Percentiles rank a stretch among this genome's conserved stretches.
These are phyloP conservation scores for Echiichthys vipera DNA, from an alignment of 2,797 vertebrate species.

Conservation along the genomic window DNA sequence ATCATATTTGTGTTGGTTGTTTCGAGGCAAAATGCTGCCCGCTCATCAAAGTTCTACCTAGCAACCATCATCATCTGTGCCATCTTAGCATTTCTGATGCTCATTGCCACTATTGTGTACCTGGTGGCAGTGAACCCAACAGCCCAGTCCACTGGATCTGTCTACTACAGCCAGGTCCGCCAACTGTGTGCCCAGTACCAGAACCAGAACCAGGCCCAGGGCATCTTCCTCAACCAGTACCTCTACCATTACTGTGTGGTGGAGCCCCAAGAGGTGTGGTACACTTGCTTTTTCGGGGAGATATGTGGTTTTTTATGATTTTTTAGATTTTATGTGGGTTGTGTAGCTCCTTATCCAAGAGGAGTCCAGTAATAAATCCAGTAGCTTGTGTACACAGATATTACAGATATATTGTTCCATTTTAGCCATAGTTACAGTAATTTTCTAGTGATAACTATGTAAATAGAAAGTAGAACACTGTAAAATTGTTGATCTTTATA, in stretches of 20 bases:
- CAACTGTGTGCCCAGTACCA: constrained; percentile 91
- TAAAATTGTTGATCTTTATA: background rate
- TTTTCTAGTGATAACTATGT: background rate
- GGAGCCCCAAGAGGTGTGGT: constrained; percentile 92
- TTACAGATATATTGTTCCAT: background rate
- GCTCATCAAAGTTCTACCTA: constrained; percentile 87
- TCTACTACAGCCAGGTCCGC: constrained; percentile 86
- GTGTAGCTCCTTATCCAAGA: background rate
- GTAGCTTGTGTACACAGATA: background rate
- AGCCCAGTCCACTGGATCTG: constrained; percentile 88
- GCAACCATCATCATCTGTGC: constrained; percentile 84
- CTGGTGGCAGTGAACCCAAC: constrained; percentile 91
- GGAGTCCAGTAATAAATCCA: background rate
- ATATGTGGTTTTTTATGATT: too few relatives aligned
- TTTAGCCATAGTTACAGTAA: background rate
- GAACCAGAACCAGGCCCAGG: constrained; percentile 79
- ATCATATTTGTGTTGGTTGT: constrained; percentile 88
- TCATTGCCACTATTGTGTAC: constrained; percentile 93
- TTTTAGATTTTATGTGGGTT: background rate
- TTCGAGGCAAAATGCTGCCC: constrained; percentile 84
- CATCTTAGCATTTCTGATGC: constrained; percentile 86
- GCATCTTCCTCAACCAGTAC: constrained; percentile 91
- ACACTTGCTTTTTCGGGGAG: background rate
- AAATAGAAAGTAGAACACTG: background rate
- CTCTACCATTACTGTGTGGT: constrained; percentile 95